Percentiles rank a stretch among this genome's conserved stretches.
phyloP scores from a whole-genome alignment of 2,797 vertebrate species.

The Eospalax fontanierii region DNA sequence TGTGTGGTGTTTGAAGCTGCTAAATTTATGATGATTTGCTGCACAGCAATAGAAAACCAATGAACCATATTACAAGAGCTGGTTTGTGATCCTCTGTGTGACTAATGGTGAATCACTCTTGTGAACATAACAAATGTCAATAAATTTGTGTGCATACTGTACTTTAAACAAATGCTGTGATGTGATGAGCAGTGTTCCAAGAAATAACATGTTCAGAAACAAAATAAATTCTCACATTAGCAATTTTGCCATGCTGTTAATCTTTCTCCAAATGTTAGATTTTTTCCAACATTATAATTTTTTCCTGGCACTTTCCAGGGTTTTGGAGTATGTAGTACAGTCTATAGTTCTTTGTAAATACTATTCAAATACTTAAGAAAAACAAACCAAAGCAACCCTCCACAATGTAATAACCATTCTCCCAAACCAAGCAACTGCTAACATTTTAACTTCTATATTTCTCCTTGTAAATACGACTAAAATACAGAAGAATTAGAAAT shows the following conservation, averaged over 20 bases:
- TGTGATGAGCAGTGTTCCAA: not conserved
- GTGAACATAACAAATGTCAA: conserved; percentile 37
- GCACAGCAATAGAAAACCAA: conserved; percentile 50
- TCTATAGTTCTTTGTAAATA: conserved; percentile 34
- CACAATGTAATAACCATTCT: not conserved
- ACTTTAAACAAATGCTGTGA: conserved; percentile 20
- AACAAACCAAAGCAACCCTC: not conserved
- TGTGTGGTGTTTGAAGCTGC: conserved; percentile 32
- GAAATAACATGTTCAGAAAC: conserved; percentile 12
- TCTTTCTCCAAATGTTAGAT: not conserved
- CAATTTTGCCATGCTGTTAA: not conserved
- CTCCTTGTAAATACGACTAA: conserved; percentile 24
- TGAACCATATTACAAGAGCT: not conserved
- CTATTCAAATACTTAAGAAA: conserved; percentile 27
- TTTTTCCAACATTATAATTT: conserved; percentile 5
- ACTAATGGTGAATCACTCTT: conserved; percentile 53
- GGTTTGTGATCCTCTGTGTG: conserved; percentile 16
- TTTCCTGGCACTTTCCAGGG: conserved; percentile 43
- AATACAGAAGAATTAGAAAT: conserved; percentile 47
- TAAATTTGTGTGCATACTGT: not conserved
- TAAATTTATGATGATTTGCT: conserved; percentile 62
- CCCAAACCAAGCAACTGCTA: not conserved
- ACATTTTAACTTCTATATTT: not conserved
- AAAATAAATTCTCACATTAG: conserved; percentile 5
- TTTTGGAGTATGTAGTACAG: conserved; percentile 26